These are phyloP conservation scores for Watsonalla binaria DNA, from an alignment of 2,888 invertebrate genomes.

Conservation along the genomic window DNA sequence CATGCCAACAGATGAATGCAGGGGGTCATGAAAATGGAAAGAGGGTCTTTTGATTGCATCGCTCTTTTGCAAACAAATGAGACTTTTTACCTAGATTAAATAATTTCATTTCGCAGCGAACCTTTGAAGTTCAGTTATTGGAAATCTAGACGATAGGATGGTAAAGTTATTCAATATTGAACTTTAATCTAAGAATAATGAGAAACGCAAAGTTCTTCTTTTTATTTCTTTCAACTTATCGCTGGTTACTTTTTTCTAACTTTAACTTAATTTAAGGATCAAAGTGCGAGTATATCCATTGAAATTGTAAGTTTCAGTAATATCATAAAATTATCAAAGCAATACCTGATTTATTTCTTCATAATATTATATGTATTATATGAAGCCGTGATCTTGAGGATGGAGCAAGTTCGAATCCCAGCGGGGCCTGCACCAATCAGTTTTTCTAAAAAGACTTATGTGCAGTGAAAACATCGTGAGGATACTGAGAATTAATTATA, in stretches of 20 bases:
- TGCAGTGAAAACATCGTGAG: no score
- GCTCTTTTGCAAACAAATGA: constrained; percentile 15
- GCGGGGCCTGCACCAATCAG: no score
- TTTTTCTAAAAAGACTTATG: no score
- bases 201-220: constrained; percentile 7
- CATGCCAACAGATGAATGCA: neutral
- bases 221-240: constrained; percentile 10
- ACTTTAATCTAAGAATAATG: constrained; percentile 20
- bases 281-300: neutral
- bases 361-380: no score
- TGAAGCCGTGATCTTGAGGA: no score
- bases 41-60: constrained; percentile 12
- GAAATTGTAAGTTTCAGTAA: constrained; percentile 1
- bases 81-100: constrained; percentile 26
- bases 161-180: constrained; percentile 24
- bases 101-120: constrained; percentile 27
- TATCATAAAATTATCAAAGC: neutral
- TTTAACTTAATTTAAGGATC: neutral
- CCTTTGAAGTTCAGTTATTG: constrained; percentile 26
- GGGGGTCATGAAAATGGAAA: constrained; percentile 18
- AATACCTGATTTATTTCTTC: no score
- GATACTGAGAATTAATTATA: no score
- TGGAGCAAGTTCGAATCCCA: no score
- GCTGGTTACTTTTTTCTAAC: constrained; percentile 6
- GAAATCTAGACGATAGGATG: constrained; percentile 20